Percentiles rank a stretch among this genome's conserved stretches.
phyloP scores from a whole-genome alignment of 2,797 vertebrate species.

The Pangasius djambal region DNA sequence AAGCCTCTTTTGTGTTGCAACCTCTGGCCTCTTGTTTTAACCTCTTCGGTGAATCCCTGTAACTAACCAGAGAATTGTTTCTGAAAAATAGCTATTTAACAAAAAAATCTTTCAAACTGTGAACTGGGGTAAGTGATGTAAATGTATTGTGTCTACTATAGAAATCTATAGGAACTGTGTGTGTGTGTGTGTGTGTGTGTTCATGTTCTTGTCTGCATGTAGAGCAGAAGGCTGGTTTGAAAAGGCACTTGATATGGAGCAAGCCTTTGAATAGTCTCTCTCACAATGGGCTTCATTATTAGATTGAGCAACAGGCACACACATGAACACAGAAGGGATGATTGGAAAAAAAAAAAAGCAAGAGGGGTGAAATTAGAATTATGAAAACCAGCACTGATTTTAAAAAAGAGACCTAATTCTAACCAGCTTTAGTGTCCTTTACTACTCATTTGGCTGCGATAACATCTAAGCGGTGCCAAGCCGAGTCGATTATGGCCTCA shows the following conservation, averaged over 20 bases:
- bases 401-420: conserved; percentile 33
- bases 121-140: not conserved
- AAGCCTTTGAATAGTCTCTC: conserved; percentile 21
- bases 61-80: not conserved
- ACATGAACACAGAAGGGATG: conserved; percentile 20
- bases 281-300: conserved; percentile 43
- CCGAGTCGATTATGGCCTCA: conserved; percentile 32
- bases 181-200: conserved; percentile 35
- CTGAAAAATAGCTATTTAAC: not conserved
- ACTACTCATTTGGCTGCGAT: conserved; percentile 40
- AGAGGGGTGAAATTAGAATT: conserved; percentile 16
- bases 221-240: conserved; percentile 21
- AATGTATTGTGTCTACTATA: not conserved
- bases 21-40: conserved; percentile 1
- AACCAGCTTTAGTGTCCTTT: conserved; percentile 46
- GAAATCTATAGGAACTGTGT: not conserved
- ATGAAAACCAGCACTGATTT: conserved; percentile 43
- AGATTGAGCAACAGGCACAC: conserved; percentile 30
- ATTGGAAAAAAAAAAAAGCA: not conserved
- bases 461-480: conserved; percentile 37
- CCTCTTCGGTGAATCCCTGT: not conserved
- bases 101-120: not conserved
- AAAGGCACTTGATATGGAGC: conserved; percentile 38
- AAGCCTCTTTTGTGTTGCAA: conserved; percentile 2
- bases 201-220: conserved; percentile 20